Percentiles rank a stretch among this genome's conserved stretches.
phyloP scores from a whole-genome alignment of 2,797 vertebrate species.

The Cyprinodon diabolis region DNA sequence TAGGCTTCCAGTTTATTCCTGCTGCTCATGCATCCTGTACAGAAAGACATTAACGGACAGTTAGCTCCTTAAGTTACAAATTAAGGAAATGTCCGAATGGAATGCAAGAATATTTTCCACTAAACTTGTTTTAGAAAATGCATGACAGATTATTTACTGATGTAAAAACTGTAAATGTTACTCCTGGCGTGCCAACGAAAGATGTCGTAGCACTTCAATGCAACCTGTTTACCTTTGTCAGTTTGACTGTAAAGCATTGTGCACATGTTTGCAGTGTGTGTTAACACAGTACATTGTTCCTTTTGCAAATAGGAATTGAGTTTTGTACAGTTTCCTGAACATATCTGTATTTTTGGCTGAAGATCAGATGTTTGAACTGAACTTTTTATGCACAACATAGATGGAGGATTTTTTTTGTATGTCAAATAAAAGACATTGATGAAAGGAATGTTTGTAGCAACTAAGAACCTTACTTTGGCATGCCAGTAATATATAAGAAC shows the following conservation, averaged over 20 bases:
- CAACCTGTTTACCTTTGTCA: slow-evolving; percentile 71
- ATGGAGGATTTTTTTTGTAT: not conserved
- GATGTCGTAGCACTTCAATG: slow-evolving; percentile 75
- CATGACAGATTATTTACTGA: slow-evolving; percentile 64
- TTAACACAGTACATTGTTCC: slow-evolving; percentile 10
- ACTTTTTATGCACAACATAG: slow-evolving; percentile 4
- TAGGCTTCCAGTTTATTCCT: slow-evolving; percentile 54
- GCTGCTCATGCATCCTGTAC: slow-evolving; percentile 52
- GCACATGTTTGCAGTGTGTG: slow-evolving; percentile 32
- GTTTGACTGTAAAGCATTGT: slow-evolving; percentile 44
- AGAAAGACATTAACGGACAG: slow-evolving; percentile 20
- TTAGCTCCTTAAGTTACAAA: slow-evolving; percentile 14
- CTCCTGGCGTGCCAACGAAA: slow-evolving; percentile 76
- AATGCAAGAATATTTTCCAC: slow-evolving; percentile 69
- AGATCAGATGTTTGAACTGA: slow-evolving; percentile 9
- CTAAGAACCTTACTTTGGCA: slow-evolving; percentile 16
- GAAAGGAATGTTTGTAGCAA: slow-evolving; percentile 14
- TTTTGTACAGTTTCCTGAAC: slow-evolving; percentile 63
- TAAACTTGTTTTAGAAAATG: slow-evolving; percentile 55
- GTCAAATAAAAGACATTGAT: not conserved
- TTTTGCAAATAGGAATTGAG: slow-evolving; percentile 34
- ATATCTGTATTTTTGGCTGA: slow-evolving; percentile 57
- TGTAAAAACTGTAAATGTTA: slow-evolving; percentile 76
- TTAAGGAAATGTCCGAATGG: slow-evolving; percentile 36
- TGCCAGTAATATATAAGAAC: slow-evolving; percentile 12